Conservation (phyloP, 2,797 vertebrate genomes). For the Chromobotia macracanthus region DNA sequence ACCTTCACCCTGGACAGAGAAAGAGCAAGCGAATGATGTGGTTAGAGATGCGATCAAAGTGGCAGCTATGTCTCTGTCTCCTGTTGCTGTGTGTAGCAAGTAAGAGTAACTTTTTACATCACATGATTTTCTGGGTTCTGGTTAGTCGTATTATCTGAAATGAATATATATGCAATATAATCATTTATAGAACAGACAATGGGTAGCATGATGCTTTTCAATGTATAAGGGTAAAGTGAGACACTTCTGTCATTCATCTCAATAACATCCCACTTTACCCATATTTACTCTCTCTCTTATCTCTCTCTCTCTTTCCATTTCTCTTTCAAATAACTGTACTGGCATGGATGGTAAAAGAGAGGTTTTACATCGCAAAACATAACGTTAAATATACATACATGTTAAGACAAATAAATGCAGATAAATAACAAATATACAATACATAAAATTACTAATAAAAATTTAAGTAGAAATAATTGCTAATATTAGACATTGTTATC, state of each 20-base stretch:
- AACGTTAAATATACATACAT: too few relatives aligned
- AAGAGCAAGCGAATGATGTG: constrained; percentile 7
- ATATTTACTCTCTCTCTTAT: neutral
- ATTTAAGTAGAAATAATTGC: too few relatives aligned
- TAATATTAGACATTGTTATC: too few relatives aligned
- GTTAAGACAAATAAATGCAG: too few relatives aligned
- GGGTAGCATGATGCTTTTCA: neutral
- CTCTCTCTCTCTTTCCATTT: too few relatives aligned
- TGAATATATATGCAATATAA: neutral
- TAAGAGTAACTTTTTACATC: constrained; percentile 19
- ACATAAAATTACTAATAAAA: neutral
- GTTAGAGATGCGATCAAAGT: constrained; percentile 15
- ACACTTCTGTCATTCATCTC: neutral
- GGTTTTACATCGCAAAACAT: too few relatives aligned
- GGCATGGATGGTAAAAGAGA: too few relatives aligned
- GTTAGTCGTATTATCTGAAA: neutral
- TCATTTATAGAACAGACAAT: neutral
- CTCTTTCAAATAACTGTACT: too few relatives aligned
- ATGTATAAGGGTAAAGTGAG: neutral
- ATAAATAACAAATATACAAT: neutral
- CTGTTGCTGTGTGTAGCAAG: constrained; percentile 35
- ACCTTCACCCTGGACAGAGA: constrained; percentile 31
- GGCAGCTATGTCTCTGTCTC: constrained; percentile 17
- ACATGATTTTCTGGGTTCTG: neutral
- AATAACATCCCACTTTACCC: neutral